Percentiles rank a stretch among this genome's conserved stretches.
phyloP scores from a whole-genome alignment of 2,797 vertebrate genomes.

The Ctenosaura bakeri region DNA sequence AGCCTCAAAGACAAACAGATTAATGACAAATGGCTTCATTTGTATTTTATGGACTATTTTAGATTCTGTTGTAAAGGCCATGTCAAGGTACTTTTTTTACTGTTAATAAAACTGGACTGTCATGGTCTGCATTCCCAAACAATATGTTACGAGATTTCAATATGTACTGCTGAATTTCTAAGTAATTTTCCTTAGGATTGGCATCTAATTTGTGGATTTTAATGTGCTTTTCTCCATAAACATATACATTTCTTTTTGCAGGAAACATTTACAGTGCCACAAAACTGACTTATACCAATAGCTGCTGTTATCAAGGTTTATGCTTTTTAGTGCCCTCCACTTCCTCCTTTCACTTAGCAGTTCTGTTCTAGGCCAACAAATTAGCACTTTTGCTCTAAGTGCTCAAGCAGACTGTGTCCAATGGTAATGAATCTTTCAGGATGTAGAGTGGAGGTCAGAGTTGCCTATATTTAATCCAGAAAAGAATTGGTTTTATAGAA shows the following conservation, averaged over 20 bases:
- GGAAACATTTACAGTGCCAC: neutral
- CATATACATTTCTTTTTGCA: neutral
- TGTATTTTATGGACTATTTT: neutral
- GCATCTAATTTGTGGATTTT: neutral
- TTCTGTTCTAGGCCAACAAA: neutral
- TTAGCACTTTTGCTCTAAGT: constrained; percentile 4
- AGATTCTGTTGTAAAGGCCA: neutral
- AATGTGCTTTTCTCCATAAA: neutral
- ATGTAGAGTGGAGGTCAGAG: constrained; percentile 47
- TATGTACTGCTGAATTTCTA: neutral
- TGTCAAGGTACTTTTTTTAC: neutral
- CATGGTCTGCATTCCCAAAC: neutral
- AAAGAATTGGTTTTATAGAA: constrained; percentile 53
- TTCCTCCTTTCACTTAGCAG: neutral
- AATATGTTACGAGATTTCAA: neutral
- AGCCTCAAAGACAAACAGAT: neutral
- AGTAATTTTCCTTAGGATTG: rapidly evolving
- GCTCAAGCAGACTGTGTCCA: constrained; percentile 52
- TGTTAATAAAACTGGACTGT: neutral
- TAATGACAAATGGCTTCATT: neutral
- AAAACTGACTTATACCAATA: rapidly evolving
- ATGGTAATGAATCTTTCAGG: constrained; percentile 45
- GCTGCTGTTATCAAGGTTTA: constrained; percentile 4
- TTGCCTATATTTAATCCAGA: constrained; percentile 27
- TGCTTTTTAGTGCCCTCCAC: constrained; percentile 37